Base-by-base conservation (phyloP, 2,888 invertebrate genomes). In the Spisula solida region DNA sequence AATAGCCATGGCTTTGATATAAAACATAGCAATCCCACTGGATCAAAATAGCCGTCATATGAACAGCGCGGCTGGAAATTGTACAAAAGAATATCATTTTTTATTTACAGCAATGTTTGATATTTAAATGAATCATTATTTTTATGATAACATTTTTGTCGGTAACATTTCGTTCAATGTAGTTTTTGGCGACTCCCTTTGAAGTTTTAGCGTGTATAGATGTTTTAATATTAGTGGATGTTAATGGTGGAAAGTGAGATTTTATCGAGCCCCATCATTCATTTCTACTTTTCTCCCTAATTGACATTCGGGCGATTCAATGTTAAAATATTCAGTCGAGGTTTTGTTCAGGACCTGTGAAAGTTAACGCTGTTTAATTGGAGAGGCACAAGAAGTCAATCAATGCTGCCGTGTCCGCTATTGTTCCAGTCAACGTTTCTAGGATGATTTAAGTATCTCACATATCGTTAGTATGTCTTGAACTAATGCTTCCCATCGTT, bases 51-150 rank as follows among this genome's bases (percentile, higher is more conserved):
- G 60, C 60, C 60, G 2, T 66, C 25, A 25, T 84, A 79, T 81
- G 81, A 84, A 87, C 47, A 81, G 70, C 34, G 81, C 87, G 56
- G 88, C 85, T 85, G 83, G 86, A 90, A 90, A 86, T 91, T 83
- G 70, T 75, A 91, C 88, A 89, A 89, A 91, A 79, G 82, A 88
- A 87, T 85, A 88, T 85, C 60, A 80, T 85, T 91, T 75, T 75
- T 91, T 87, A 87, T 86, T 83, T 82, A 89, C 84, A 83, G 55
- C 89, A 86, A 87, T 85, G 88, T 83, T 91, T 78, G 85, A 87
- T 85, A 89, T 83, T 91, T 78, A 81, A 91, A 91, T 92, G 92
- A 92, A 88, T 92, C 92, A 92, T 92, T 87, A 87, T 85, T 85
- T 91, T 91, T 90, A 85, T 86, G 85, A 90, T 90, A 88, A 89